Conservation (phyloP, 2,113 vertebrate species). For the Sisor rabdophorus region DNA sequence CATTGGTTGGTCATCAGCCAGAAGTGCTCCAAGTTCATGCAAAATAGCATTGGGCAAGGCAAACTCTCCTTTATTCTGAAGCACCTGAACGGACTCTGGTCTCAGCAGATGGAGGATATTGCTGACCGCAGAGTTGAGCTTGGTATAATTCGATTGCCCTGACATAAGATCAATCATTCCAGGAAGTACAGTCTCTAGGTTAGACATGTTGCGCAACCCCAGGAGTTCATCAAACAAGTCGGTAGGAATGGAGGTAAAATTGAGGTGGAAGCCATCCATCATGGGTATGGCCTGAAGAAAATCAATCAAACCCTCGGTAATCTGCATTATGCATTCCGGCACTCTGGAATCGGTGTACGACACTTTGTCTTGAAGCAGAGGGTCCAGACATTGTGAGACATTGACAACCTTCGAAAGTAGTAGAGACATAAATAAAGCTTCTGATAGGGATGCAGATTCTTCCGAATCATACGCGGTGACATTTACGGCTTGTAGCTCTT, state of each 20-base stretch:
- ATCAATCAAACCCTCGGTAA: background rate
- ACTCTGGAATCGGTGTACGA: background rate
- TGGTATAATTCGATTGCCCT: conserved; percentile 46
- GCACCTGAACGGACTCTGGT: conserved; percentile 48
- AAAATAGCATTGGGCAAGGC: conserved; percentile 51
- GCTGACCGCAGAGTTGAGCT: conserved; percentile 43
- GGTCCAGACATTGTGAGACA: conserved; percentile 31
- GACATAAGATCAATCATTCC: background rate
- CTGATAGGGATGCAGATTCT: conserved; percentile 40
- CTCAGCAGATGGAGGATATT: conserved; percentile 57
- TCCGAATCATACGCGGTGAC: conserved; percentile 60
- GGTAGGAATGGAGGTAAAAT: background rate
- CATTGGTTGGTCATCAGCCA: conserved; percentile 53
- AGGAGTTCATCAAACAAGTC: background rate
- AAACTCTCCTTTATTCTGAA: conserved; percentile 51
- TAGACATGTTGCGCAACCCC: background rate
- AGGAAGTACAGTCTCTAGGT: background rate
- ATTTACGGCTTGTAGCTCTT: conserved; percentile 58
- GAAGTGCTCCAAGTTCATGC: conserved; percentile 48
- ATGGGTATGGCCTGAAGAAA: background rate
- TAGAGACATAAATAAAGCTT: conserved; percentile 46
- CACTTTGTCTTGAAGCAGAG: background rate
- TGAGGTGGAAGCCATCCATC: background rate
- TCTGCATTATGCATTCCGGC: background rate
- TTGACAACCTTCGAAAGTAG: conserved; percentile 51